Evolutionary conservation across 2,888 invertebrate species (phyloP).

Genomic region (Junonia oenone): DNA sequence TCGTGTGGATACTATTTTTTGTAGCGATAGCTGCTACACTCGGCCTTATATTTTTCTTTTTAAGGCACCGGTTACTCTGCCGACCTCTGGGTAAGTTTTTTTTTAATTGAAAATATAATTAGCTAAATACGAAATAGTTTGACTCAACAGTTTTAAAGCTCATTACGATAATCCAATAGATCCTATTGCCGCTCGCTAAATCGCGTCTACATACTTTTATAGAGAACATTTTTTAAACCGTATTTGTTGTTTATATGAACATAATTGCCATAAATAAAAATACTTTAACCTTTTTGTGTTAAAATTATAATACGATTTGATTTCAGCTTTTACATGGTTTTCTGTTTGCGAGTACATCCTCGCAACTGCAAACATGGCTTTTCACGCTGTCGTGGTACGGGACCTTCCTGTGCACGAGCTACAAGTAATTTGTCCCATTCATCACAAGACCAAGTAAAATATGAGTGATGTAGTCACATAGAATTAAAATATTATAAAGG

Average conservation of each 20-base stretch:
- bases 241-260: too few relatives aligned
- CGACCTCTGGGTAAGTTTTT: constrained; percentile 88
- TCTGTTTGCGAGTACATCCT: constrained; percentile 95
- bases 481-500: background rate
- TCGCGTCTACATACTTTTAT: background rate
- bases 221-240: too few relatives aligned
- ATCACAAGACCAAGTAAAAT: constrained; percentile 67
- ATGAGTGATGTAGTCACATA: background rate
- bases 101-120: background rate
- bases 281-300: too few relatives aligned
- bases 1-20: constrained; percentile 82
- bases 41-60: constrained; percentile 92
- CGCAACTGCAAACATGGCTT: constrained; percentile 94
- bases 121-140: too few relatives aligned
- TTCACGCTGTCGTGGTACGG: constrained; percentile 91
- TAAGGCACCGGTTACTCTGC: constrained; percentile 92
- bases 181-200: too few relatives aligned
- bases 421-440: constrained; percentile 80
- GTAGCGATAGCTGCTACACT: constrained; percentile 88
- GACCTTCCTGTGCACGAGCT: constrained; percentile 92
- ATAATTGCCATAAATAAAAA: too few relatives aligned
- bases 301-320: background rate
- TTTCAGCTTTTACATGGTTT: constrained; percentile 96
- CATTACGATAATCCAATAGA: background rate
- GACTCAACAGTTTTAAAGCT: background rate